A percentile compares a stretch with the other conserved stretches of the same genome.
These are phyloP conservation scores for Xenopus laevis DNA, from an alignment of 2,113 vertebrate species.

Conservation along the genomic window DNA sequence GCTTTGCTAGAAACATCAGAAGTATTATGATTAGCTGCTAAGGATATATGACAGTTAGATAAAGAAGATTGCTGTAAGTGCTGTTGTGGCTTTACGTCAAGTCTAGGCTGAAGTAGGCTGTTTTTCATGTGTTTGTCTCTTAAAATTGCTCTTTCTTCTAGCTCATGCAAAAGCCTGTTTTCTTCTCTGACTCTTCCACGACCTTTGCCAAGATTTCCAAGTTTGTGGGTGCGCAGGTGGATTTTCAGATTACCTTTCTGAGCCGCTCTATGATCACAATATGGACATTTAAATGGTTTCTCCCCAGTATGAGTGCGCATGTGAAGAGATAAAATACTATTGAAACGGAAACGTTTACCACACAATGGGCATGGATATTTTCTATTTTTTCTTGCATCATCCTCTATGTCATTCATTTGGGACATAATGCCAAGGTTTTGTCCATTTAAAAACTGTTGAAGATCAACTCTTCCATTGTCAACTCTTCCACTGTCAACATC, in stretches of 20 bases:
- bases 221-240: slow-evolving; percentile 94
- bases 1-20: slow-evolving; percentile 77
- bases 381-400: slow-evolving; percentile 92
- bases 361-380: slow-evolving; percentile 96
- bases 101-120: slow-evolving; percentile 79
- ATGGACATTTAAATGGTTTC: slow-evolving; percentile 98
- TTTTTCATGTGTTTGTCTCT: slow-evolving; percentile 94
- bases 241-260: slow-evolving; percentile 98
- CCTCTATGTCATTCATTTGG: slow-evolving; percentile 97
- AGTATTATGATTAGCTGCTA: slow-evolving; percentile 70
- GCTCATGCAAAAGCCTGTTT: slow-evolving; percentile 91
- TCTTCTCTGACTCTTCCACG: slow-evolving; percentile 93
- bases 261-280: slow-evolving; percentile 95
- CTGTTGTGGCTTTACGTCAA: slow-evolving; percentile 72
- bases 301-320: slow-evolving; percentile 98
- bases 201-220: slow-evolving; percentile 94
- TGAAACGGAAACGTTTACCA: slow-evolving; percentile 96
- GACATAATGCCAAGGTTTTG: slow-evolving; percentile 98
- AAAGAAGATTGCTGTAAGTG: slow-evolving; percentile 71
- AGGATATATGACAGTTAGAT: slow-evolving; percentile 77
- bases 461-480: slow-evolving; percentile 89
- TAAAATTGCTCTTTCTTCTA: slow-evolving; percentile 93
- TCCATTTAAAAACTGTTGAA: slow-evolving; percentile 96
- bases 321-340: slow-evolving; percentile 96
- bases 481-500: slow-evolving; percentile 89